Evolutionary conservation across 1,140 invertebrate species (phyloP), one percentile per base, ranked within the genome.

Genomic region (Armadillidium nasatum): DNA sequence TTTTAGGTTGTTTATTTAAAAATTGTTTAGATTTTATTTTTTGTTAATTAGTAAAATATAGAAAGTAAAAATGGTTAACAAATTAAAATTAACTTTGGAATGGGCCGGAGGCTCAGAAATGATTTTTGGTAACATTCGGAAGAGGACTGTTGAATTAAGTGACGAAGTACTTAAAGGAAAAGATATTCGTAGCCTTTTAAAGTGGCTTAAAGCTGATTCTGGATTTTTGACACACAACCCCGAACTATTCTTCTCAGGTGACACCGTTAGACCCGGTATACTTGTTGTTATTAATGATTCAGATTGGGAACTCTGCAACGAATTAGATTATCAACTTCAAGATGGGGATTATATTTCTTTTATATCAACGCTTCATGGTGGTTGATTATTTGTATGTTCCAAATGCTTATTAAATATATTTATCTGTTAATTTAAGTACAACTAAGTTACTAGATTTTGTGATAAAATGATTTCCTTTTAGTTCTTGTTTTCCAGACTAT

Each of bases 261-360:
- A 92, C 46, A 89, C 90, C 7, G 90, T 95, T 89, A 92, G 95
- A 75, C 94, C 95, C 9, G 95, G 95, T 50, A 97, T 97, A 81
- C 85, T 98, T 46, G 94, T 97, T 4, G 84, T 98, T 4, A 88
- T 98, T 9, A 97, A 98, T 83, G 94, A 97, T 82, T 87, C 90
- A 0, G 95, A 98, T 84, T 98, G 95, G 95, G 94, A 97, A 86
- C 84, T 97, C 33, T 83, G 91, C 87, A 90, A 89, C 13, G 87
- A 90, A 81, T 82, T 88, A 78, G 86, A 89, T 43, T 91, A 91
- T 82, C 83, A 86, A 79, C 79, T 92, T 22, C 82, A 87, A 81
- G 82, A 86, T n/a, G 86, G 87, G 50, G 90, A 91, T 84, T 87
- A 82, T 60, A 85, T 92, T 75, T 84, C 89, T 43, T 91, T 91